Conservation (phyloP, 2,113 vertebrate species). For the Vimba vimba region DNA sequence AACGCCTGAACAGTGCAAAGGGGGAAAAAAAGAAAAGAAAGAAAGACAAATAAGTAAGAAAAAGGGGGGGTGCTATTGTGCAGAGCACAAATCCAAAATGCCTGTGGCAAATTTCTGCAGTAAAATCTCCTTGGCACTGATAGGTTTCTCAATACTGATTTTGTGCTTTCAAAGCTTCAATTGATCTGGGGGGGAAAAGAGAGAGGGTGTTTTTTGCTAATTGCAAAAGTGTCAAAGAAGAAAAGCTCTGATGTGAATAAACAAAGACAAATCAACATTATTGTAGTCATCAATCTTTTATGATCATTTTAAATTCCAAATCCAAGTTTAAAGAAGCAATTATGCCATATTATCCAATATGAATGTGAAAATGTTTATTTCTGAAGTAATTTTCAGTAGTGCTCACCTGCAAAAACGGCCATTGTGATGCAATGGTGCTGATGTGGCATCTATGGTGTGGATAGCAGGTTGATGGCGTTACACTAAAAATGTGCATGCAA, state of each 20-base stretch:
- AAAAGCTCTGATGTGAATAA: constrained; percentile 47
- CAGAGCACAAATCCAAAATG: constrained; percentile 56
- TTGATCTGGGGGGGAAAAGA: constrained; percentile 42
- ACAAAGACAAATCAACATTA: constrained; percentile 39
- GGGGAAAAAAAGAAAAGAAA: neutral
- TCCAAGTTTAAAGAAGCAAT: neutral
- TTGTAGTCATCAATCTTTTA: neutral
- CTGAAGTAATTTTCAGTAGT: neutral
- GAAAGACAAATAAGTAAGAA: constrained; percentile 14
- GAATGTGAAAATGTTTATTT: neutral
- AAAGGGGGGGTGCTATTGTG: constrained; percentile 25
- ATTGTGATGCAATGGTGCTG: neutral
- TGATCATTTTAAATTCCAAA: neutral
- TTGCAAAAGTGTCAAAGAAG: constrained; percentile 52
- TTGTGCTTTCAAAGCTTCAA: constrained; percentile 52
- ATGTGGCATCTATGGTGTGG: neutral
- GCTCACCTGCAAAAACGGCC: neutral
- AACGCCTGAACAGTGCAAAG: constrained; percentile 51
- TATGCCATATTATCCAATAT: neutral
- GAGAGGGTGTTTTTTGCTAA: constrained; percentile 49
- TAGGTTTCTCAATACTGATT: constrained; percentile 51
- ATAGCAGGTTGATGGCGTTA: neutral
- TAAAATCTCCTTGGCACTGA: constrained; percentile 55
- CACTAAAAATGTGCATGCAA: neutral
- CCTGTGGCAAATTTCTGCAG: constrained; percentile 57